Percentiles rank a stretch among this genome's conserved stretches.
These are phyloP conservation scores for Craniophora ligustri DNA, from an alignment of 2,888 invertebrate species.

Conservation along the genomic window DNA sequence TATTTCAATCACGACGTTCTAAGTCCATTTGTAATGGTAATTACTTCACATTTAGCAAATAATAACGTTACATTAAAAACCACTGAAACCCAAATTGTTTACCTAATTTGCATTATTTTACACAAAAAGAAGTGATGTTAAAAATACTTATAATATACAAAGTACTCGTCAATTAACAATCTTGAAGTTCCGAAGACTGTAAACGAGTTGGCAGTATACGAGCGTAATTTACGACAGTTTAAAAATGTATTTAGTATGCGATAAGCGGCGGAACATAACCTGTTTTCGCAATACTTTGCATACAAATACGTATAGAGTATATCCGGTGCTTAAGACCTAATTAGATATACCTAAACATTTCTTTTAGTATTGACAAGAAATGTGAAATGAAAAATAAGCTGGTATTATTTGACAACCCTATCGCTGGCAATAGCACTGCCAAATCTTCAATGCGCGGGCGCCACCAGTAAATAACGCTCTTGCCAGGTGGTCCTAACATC, in stretches of 20 bases:
- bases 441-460: slow-evolving; percentile 38
- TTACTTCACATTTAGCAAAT: slow-evolving; percentile 1
- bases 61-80: slow-evolving; percentile 1
- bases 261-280: slow-evolving; percentile 74
- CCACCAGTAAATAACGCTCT: slow-evolving; percentile 35
- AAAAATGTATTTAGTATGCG: slow-evolving; percentile 71
- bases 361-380: background rate
- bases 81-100: slow-evolving; percentile 1
- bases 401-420: slow-evolving; percentile 30
- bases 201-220: slow-evolving; percentile 44
- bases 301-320: slow-evolving; percentile 43
- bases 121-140: slow-evolving; percentile 4
- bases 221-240: slow-evolving; percentile 57
- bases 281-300: slow-evolving; percentile 67
- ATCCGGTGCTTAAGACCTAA: slow-evolving; percentile 50
- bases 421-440: slow-evolving; percentile 2
- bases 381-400: background rate
- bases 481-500: slow-evolving; percentile 49
- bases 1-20: background rate
- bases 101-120: slow-evolving; percentile 7
- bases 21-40: slow-evolving; percentile 1
- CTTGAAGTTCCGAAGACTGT: slow-evolving; percentile 13
- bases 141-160: slow-evolving; percentile 5
- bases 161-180: slow-evolving; percentile 20
- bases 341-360: slow-evolving; percentile 27